Conservation (phyloP, 2,113 vertebrate species). For the Rhegmatorhina hoffmannsi region DNA sequence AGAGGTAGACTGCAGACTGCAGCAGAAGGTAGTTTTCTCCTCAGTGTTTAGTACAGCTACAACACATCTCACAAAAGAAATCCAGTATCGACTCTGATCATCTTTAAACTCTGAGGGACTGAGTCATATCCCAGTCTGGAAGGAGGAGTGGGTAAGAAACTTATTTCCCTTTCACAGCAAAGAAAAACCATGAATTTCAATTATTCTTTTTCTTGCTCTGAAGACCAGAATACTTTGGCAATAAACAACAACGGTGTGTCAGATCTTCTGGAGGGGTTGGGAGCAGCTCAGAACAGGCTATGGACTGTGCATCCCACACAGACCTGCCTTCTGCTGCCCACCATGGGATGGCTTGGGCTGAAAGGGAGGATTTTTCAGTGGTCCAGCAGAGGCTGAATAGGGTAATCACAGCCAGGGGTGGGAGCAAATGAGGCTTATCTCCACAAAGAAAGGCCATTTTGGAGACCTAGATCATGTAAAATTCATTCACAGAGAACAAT, state of each 20-base stretch:
- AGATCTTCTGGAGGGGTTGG: neutral
- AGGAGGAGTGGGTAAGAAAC: neutral
- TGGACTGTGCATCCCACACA: fast-evolving
- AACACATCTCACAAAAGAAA: neutral
- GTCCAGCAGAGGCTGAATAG: neutral
- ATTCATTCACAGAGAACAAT: neutral
- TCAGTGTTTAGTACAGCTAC: constrained; percentile 2
- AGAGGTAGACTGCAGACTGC: neutral
- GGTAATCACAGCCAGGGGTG: neutral
- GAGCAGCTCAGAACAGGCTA: neutral
- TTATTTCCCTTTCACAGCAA: neutral
- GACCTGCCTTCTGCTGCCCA: neutral
- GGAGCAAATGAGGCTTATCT: neutral
- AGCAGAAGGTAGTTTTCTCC: constrained; percentile 32
- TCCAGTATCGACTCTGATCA: neutral
- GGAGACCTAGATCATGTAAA: neutral
- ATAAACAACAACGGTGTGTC: fast-evolving
- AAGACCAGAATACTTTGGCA: neutral
- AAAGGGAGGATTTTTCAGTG: neutral
- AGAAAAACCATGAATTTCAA: neutral
- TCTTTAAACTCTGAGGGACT: neutral
- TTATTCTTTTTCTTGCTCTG: neutral
- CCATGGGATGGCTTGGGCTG: fast-evolving
- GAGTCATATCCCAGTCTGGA: neutral
- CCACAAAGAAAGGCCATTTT: neutral